phyloP scores from a whole-genome alignment of 2,113 vertebrate genomes.

The Macquaria australasica region DNA sequence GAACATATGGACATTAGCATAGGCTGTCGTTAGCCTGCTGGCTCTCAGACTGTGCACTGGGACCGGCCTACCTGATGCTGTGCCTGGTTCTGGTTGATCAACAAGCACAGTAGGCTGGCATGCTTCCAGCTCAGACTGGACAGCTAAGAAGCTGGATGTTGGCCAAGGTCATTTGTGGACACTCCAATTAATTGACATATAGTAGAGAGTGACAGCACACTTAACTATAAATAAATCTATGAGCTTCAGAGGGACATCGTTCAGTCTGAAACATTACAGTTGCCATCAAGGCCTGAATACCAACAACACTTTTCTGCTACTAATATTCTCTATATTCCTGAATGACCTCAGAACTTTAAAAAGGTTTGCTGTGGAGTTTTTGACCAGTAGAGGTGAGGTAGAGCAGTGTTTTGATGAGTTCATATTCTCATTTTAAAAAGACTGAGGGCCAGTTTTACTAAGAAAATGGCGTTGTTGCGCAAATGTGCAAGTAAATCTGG shows the following conservation, averaged over 20 bases:
- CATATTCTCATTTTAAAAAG: no score
- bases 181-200: slow-evolving; percentile 66
- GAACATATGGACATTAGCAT: slow-evolving; percentile 81
- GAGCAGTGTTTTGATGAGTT: not conserved
- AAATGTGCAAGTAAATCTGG: no score
- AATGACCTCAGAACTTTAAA: slow-evolving; percentile 2
- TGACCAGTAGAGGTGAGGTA: not conserved
- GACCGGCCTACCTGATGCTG: slow-evolving; percentile 60
- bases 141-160: slow-evolving; percentile 59
- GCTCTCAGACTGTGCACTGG: slow-evolving; percentile 57
- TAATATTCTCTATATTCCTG: not conserved
- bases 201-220: slow-evolving; percentile 50
- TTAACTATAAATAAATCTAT: slow-evolving; percentile 43
- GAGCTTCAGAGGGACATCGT: slow-evolving; percentile 6
- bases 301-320: not conserved
- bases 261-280: slow-evolving; percentile 12
- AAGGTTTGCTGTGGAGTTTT: not conserved
- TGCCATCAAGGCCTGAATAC: slow-evolving; percentile 4
- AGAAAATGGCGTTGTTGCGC: not conserved
- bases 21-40: slow-evolving; percentile 66
- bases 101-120: slow-evolving; percentile 57
- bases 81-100: slow-evolving; percentile 54
- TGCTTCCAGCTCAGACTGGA: slow-evolving; percentile 49
- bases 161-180: slow-evolving; percentile 75
- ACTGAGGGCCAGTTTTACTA: not conserved